Base-by-base conservation (phyloP, 1,140 invertebrate species). In the Andrena cerasifolii region DNA sequence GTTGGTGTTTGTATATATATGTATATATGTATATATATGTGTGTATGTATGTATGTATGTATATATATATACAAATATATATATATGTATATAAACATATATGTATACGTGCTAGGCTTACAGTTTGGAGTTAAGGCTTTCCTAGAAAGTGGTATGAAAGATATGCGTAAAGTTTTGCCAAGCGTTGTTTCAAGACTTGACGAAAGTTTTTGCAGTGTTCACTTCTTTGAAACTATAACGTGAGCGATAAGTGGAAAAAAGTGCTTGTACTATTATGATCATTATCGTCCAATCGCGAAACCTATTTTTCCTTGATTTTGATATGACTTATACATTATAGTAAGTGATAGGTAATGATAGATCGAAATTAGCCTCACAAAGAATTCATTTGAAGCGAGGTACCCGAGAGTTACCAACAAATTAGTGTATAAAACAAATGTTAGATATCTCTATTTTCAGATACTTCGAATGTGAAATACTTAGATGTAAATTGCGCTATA, bases 281-380 rank as follows among this genome's bases (percentile, higher is more conserved):
- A 43, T 67, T 75, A 82, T 82, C 67, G 73, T 61, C 79, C 78
- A 80, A 59, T 86, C 61, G 79, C 82, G 63, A 59, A 82, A 84
- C 82, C 62, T 79, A 84, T 61, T 85, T 83, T 84, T 77, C 76
- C 76, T 89, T 89, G 84, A 85, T 85, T 90, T 90, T 89, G 77
- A 90, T 89, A 90, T 74, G 75, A 88, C 79, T 82, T 89, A 87
- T 89, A 87, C 74, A 80, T 72, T 54, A 40, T 81, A 36, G 3
- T 75, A 81, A 85, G 56, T 45, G 49, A 54, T 70, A 78, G 68
- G 71, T 68, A 75, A 79, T 26, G 59, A 65, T 58, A 78, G 61
- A 59, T 47, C 4, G 28, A 79, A 59, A 68, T 66, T 79, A 67
- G 40, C 54, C 61, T 79, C 28, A 21, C n/a, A 47, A 65, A 40